These are phyloP conservation scores for Dryococelus australis DNA, from an alignment of 2,888 invertebrate species.

Conservation along the genomic window DNA sequence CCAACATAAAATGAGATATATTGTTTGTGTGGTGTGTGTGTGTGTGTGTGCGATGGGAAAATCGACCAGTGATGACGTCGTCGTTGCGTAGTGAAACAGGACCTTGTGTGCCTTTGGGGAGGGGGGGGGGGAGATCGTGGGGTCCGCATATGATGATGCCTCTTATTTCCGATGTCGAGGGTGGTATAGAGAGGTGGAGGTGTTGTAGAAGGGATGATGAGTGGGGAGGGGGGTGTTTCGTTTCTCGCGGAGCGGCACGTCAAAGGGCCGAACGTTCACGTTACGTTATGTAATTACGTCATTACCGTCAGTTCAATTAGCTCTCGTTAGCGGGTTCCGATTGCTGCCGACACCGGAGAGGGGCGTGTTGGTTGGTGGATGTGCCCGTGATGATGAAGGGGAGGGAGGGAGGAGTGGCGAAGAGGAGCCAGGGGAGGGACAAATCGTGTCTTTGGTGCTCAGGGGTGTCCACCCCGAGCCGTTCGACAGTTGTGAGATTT, in stretches of 20 bases:
- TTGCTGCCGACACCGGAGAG: constrained; percentile 27
- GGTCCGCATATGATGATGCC: neutral
- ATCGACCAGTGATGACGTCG: neutral
- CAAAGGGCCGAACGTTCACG: constrained; percentile 19
- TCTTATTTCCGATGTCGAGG: neutral
- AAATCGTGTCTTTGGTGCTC: neutral
- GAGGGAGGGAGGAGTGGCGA: neutral
- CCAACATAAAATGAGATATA: no score
- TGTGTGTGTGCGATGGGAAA: no score
- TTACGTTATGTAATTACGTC: constrained; percentile 40
- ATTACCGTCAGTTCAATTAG: constrained; percentile 42
- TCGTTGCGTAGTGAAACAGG: neutral
- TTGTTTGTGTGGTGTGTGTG: no score
- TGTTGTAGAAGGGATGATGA: neutral
- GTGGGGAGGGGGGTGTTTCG: neutral
- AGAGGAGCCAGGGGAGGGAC: neutral
- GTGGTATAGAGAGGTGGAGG: neutral
- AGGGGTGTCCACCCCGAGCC: no score
- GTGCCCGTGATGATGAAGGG: neutral
- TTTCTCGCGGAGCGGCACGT: constrained; percentile 19
- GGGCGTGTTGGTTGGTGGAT: neutral
- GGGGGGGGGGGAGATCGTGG: no score
- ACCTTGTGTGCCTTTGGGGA: neutral
- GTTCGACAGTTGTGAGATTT: no score
- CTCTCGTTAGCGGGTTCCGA: constrained; percentile 40